Evolutionary conservation across 2,888 invertebrate species (phyloP), one percentile per base, ranked within the genome.

Genomic region (Polydrusus pterygomalis): DNA sequence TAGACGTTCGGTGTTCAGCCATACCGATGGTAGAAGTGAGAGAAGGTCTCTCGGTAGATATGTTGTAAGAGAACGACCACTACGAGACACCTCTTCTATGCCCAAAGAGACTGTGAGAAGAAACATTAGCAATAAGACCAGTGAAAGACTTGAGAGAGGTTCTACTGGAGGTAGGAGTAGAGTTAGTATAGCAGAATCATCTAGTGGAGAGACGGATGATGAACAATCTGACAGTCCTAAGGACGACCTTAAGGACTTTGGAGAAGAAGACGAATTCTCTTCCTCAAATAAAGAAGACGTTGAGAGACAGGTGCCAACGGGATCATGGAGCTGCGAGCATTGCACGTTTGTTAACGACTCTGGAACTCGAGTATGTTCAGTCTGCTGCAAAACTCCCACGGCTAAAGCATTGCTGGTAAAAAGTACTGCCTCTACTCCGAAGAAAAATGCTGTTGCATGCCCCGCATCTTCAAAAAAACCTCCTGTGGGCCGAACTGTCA

Each of bases 331-430:
- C 79, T 97, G 97, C 86, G 95, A 96, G 83, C 95, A 96, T 84
- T 97, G 97, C 85, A 97, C 97, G 0, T 96, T 93, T 85, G 93
- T 96, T 2, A 97, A 97, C 85, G 93, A 94, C 77, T 89, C 94
- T 0, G 94, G 93, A 18, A 91, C 93, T 0, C 92, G 93, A 81
- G 94, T 97, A 47, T 97, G 97, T 84, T 90, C 91, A 13, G 92
- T 97, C 65, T 97, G 97, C 85, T 97, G 96, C 84, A 96, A 96
- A 85, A 97, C 97, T 0, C 92, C 92, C 0, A 90, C 90, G 11
- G 45, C 78, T 0, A 71, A 79, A 54, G 80, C 79, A 17, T 84
- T 84, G 73, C 49, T 83, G 2, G 76, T 83, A 5, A 77, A 80
- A 43, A 76, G 60, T 43, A 74, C 73, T 17, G 17, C 11, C 43